These are phyloP conservation scores for Cavia aperea DNA, from an alignment of 2,113 vertebrate genomes.

Conservation along the genomic window DNA sequence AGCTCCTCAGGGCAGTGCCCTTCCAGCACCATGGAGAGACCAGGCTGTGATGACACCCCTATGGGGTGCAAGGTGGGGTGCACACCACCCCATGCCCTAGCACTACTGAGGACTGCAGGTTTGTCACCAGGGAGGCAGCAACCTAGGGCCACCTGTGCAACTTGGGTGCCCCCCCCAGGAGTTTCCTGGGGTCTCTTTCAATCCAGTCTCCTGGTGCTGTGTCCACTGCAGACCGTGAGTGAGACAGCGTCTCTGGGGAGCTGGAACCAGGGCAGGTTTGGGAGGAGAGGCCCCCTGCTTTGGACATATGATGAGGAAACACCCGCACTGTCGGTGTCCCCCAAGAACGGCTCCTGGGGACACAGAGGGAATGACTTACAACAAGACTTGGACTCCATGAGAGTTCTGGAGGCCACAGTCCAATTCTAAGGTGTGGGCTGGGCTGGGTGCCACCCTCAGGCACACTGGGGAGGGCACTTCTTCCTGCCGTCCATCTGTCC, in stretches of 20 bases:
- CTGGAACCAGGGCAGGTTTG: not conserved
- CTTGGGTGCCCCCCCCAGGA: not conserved
- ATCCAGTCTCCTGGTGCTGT: too few relatives aligned
- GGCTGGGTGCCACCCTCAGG: not conserved
- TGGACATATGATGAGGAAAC: not conserved
- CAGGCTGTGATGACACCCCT: not conserved
- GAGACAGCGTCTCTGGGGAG: not conserved
- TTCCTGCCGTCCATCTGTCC: not conserved
- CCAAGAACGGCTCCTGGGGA: not conserved
- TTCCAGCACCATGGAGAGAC: not conserved
- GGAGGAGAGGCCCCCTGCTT: not conserved
- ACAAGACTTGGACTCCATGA: accelerated
- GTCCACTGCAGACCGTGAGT: not conserved
- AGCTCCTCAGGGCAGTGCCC: accelerated
- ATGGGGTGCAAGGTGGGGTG: too few relatives aligned
- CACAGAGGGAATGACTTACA: not conserved
- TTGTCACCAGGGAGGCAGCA: accelerated
- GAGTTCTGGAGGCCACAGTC: accelerated
- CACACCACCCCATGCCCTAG: not conserved
- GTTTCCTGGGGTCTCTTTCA: not conserved
- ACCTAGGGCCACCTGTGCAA: too few relatives aligned
- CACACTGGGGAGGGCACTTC: not conserved
- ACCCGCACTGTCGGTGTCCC: accelerated
- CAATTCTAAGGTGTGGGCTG: accelerated
- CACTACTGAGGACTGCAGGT: not conserved